Base-by-base conservation (phyloP, 2,113 vertebrate genomes). In the Catharus fuscescens region DNA sequence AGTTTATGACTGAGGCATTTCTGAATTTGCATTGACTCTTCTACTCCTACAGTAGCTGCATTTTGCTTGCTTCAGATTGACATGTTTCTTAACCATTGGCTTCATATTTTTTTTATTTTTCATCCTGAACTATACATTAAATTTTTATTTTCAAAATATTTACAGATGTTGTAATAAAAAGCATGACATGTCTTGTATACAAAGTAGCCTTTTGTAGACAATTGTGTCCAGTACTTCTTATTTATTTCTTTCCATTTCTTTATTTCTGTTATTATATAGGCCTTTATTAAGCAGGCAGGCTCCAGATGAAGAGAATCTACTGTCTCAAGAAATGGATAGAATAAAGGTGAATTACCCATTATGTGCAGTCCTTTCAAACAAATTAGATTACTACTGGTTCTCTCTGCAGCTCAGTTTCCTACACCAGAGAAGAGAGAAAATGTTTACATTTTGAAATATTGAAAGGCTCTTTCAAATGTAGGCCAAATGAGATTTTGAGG, bases 101-200 rank as follows among this genome's bases (percentile, higher is more conserved):
- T 85, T 87, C 23, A 70, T 6, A 45, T 70, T 69, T 65, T 0
- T 16, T 38, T 77, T 84, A 7, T 31, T 80, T 84, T 84, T 45
- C 9, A 26, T 76, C 91, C 21, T 65, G 54, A 92, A 81, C 6
- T 61, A 25, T 2, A 83, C 4, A 11, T 44, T 56, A 6, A 19
- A 45, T 12, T 67, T 84, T 78, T 74, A 50, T 71, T 88, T 86
- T 60, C 4, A 13, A 78, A 53, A 4, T 59, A 56, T 78, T 86
- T 78, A 48, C 20, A 48, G 10, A 40, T 47, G 7, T 4, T 83
- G 9, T 34, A 45, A 50, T 10, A 74, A 64, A 78, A 48, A 26
- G 0, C 4, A 4, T 20, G 14, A 65, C 6, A 38, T 0, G 0
- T 12, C 0, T 24, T 42, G 13, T 47, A 15, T 66, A 29, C 15